These are phyloP conservation scores for Mactromeris polynyma DNA, from an alignment of 2,888 invertebrate species.

Conservation along the genomic window DNA sequence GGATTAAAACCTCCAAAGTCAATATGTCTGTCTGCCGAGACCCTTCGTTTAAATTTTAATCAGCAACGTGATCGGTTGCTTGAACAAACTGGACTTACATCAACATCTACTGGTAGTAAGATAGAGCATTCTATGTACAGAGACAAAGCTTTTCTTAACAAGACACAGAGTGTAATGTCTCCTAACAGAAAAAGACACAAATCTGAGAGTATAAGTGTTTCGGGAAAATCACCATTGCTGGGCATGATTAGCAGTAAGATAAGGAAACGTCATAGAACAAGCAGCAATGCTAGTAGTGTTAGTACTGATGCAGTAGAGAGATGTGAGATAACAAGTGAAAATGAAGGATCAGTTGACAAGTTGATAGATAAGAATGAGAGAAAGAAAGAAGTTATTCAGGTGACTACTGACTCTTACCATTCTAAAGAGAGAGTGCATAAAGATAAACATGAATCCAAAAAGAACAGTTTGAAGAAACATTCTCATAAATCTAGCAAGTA, in stretches of 20 bases:
- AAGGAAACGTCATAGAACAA: constrained; percentile 26
- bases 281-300: constrained; percentile 20
- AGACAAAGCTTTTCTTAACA: background rate
- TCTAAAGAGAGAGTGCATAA: background rate
- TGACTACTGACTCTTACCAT: background rate
- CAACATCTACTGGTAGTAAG: background rate
- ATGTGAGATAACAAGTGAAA: background rate
- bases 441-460: background rate
- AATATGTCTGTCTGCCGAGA: background rate
- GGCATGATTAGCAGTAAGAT: constrained; percentile 2
- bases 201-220: constrained; percentile 15
- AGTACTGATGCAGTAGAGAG: background rate
- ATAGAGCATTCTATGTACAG: background rate
- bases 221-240: background rate
- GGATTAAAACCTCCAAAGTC: background rate
- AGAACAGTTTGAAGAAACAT: background rate
- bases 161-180: background rate
- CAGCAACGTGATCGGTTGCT: background rate
- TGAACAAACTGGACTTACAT: background rate
- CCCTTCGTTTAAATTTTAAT: background rate
- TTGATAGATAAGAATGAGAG: background rate
- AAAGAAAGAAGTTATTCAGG: constrained; percentile 3
- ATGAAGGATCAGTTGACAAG: background rate
- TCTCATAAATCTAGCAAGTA: background rate
- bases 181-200: constrained; percentile 51